Evolutionary conservation across 2,113 vertebrate genomes (phyloP).

Genomic region (Nothobranchius kuhntae): DNA sequence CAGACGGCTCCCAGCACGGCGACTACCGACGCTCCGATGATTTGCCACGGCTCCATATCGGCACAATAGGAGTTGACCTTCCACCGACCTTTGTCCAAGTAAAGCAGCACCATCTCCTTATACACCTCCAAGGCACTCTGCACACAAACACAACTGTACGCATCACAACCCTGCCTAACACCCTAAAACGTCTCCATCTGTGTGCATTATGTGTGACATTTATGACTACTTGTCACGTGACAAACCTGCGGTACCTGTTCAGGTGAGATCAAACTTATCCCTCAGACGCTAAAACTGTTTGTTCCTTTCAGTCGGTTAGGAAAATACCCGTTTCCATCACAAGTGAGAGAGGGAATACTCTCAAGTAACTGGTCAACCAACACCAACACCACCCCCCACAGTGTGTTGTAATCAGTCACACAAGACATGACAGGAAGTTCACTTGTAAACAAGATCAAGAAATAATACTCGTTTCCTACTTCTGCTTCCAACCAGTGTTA

Average conservation of each 20-base stretch:
- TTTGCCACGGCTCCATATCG: slow-evolving; percentile 88
- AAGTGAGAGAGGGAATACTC: slow-evolving; percentile 25
- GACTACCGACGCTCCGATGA: slow-evolving; percentile 78
- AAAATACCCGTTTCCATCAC: background rate
- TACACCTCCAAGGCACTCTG: slow-evolving; percentile 87
- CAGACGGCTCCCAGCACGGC: slow-evolving; percentile 80
- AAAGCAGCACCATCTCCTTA: slow-evolving; percentile 86
- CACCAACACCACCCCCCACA: slow-evolving; percentile 36
- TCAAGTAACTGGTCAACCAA: slow-evolving; percentile 3
- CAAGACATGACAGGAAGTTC: slow-evolving; percentile 5
- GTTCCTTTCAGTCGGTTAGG: too few species aligned
- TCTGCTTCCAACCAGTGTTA: background rate
- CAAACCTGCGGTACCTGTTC: slow-evolving; percentile 12
- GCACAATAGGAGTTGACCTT: slow-evolving; percentile 82
- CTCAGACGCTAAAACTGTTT: slow-evolving; percentile 1
- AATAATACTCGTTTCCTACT: background rate
- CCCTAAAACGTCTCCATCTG: too few species aligned
- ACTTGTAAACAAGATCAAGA: background rate
- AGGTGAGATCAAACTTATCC: slow-evolving; percentile 25
- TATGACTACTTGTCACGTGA: background rate
- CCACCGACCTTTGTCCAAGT: slow-evolving; percentile 80
- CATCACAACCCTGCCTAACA: too few species aligned
- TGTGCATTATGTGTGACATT: too few species aligned
- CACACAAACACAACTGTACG: slow-evolving; percentile 9
- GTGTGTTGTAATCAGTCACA: slow-evolving; percentile 16